A percentile compares a stretch with the other conserved stretches of the same genome.
Conservation (phyloP, 2,888 invertebrate genomes). For the Phortica magna region DNA sequence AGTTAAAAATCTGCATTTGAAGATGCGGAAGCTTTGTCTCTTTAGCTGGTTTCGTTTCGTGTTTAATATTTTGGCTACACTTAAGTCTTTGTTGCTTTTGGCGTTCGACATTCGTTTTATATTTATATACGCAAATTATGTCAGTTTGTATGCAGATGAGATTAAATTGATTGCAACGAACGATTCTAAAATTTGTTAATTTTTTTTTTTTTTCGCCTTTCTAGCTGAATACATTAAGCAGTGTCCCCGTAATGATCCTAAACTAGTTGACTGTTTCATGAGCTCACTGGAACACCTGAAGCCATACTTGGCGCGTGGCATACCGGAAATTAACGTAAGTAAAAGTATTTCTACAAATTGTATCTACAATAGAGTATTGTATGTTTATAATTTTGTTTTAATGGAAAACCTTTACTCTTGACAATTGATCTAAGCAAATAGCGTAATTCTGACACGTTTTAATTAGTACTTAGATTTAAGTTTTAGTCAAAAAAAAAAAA, state of each 20-base stretch:
- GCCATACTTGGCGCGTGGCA: constrained; percentile 82
- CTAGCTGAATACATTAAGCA: constrained; percentile 84
- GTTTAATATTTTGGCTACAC: neutral
- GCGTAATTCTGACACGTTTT: no score
- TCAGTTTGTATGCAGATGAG: constrained; percentile 45
- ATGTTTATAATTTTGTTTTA: no score
- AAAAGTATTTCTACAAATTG: neutral
- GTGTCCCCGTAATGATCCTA: constrained; percentile 82
- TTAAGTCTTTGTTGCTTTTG: constrained; percentile 31
- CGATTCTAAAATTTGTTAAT: neutral
- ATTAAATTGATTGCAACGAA: neutral
- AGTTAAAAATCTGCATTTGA: constrained; percentile 62
- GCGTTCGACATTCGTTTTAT: constrained; percentile 21
- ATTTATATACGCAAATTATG: neutral
- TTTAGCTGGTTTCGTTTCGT: neutral
- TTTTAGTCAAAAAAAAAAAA: no score
- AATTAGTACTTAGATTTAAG: no score
- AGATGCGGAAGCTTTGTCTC: constrained; percentile 37
- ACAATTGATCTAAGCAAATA: no score
- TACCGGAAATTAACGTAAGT: constrained; percentile 82
- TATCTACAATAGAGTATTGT: no score
- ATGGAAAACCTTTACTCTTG: no score
- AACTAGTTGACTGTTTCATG: constrained; percentile 81
- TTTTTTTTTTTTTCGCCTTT: constrained; percentile 49
- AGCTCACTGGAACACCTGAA: constrained; percentile 80